Evolutionary conservation across 2,888 invertebrate genomes (phyloP).

Genomic region (Lithophane leautieri): DNA sequence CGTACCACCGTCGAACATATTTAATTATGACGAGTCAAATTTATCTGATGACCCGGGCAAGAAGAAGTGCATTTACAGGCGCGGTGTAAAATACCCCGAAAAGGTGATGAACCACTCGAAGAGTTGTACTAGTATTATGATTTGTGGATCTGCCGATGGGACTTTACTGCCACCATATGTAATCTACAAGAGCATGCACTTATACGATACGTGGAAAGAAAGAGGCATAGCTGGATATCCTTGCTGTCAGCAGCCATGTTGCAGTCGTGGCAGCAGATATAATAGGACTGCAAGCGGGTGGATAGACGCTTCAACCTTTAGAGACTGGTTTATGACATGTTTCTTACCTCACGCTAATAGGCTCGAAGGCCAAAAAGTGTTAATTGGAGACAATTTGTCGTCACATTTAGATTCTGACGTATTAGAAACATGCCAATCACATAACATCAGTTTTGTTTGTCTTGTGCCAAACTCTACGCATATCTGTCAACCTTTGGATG

Average conservation of each 20-base stretch:
- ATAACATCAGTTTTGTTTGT: slow-evolving; percentile 53
- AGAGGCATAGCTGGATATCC: slow-evolving; percentile 39
- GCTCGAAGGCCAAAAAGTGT: slow-evolving; percentile 35
- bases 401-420: slow-evolving; percentile 31
- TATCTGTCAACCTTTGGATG: slow-evolving; percentile 53
- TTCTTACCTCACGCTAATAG: slow-evolving; percentile 38
- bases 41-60: slow-evolving; percentile 54
- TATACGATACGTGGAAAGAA: slow-evolving; percentile 47
- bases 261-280: slow-evolving; percentile 33
- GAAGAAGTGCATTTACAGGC: slow-evolving; percentile 42
- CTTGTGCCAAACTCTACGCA: slow-evolving; percentile 34
- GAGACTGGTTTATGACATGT: slow-evolving; percentile 49
- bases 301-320: slow-evolving; percentile 52
- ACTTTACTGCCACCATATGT: slow-evolving; percentile 46
- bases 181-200: slow-evolving; percentile 56
- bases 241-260: slow-evolving; percentile 26
- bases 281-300: slow-evolving; percentile 56
- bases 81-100: slow-evolving; percentile 37
- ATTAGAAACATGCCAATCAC: slow-evolving; percentile 27
- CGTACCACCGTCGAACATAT: slow-evolving; percentile 44
- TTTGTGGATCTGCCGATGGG: slow-evolving; percentile 53
- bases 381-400: slow-evolving; percentile 49
- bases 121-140: slow-evolving; percentile 53
- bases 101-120: slow-evolving; percentile 50
- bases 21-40: slow-evolving; percentile 60